These are phyloP conservation scores for Pygmarrhopalites habei DNA, from an alignment of 1,140 invertebrate species.

Conservation along the genomic window DNA sequence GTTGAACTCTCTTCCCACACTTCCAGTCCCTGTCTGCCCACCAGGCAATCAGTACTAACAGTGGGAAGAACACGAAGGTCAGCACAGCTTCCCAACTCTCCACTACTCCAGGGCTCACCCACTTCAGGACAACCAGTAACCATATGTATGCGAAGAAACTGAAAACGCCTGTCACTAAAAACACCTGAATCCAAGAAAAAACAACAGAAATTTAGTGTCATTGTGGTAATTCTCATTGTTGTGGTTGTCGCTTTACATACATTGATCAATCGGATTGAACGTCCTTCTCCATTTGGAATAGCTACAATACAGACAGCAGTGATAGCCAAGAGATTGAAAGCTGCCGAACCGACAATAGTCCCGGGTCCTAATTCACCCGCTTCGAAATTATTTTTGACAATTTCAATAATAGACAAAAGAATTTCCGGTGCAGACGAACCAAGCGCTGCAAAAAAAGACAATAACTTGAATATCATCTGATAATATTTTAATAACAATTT, in stretches of 20 bases:
- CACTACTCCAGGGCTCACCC: conserved; percentile 47
- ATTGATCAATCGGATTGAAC: conserved; percentile 50
- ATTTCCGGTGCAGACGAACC: conserved; percentile 61
- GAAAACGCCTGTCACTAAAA: conserved; percentile 52
- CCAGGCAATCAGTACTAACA: conserved; percentile 50
- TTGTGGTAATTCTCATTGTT: not conserved
- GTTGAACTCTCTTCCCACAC: conserved; percentile 40
- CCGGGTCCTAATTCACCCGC: conserved; percentile 55
- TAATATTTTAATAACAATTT: too few species aligned
- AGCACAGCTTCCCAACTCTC: conserved; percentile 58
- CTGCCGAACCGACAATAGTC: conserved; percentile 60
- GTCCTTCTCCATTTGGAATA: conserved; percentile 48
- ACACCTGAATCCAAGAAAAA: conserved; percentile 48
- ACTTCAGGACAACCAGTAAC: conserved; percentile 53
- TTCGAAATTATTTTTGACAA: conserved; percentile 50
- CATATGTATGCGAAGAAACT: conserved; percentile 59
- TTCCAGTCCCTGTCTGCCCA: conserved; percentile 48
- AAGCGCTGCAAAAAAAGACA: too few species aligned
- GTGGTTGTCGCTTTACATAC: conserved; percentile 37
- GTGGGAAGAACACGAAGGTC: conserved; percentile 55
- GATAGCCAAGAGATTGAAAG: conserved; percentile 57
- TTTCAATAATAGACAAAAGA: conserved; percentile 56
- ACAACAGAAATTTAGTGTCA: not conserved
- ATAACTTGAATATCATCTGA: too few species aligned
- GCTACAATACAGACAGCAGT: conserved; percentile 53